phyloP scores from a whole-genome alignment of 1,140 invertebrate genomes.

The Papilio glaucus region DNA sequence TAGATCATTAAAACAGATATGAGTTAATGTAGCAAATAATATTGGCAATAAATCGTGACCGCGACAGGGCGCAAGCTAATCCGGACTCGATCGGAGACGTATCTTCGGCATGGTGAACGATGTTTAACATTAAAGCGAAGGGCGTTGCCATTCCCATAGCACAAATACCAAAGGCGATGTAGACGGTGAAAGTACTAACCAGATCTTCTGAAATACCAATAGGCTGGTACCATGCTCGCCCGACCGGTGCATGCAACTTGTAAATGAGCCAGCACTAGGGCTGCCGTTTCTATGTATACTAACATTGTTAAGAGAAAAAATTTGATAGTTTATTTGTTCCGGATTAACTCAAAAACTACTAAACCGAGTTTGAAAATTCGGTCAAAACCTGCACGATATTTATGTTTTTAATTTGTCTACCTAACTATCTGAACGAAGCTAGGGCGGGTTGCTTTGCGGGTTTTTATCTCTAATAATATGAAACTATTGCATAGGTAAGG shows the following conservation, averaged over 20 bases:
- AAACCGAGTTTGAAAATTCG: no score
- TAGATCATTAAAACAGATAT: constrained; percentile 32
- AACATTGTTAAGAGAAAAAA: no score
- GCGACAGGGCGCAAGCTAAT: constrained; percentile 34
- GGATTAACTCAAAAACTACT: no score
- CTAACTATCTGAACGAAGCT: no score
- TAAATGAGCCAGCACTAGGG: constrained; percentile 39
- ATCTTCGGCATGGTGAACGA: constrained; percentile 36
- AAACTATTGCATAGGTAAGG: no score
- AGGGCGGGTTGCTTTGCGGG: no score
- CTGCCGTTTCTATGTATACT: background rate
- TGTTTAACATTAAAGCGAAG: constrained; percentile 57
- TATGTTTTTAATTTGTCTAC: background rate
- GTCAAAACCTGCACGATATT: background rate
- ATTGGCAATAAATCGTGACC: constrained; percentile 29
- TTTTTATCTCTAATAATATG: no score
- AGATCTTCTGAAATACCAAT: constrained; percentile 75
- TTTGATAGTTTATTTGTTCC: no score
- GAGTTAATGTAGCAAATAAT: constrained; percentile 32
- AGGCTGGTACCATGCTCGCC: constrained; percentile 44
- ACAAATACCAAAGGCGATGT: constrained; percentile 73
- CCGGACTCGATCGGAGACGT: constrained; percentile 27
- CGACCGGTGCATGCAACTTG: constrained; percentile 57
- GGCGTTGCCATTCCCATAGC: constrained; percentile 71
- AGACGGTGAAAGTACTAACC: constrained; percentile 75